A percentile compares a stretch with the other conserved stretches of the same genome.
Conservation (phyloP, 2,113 vertebrate species). For the Clarias batrachus region DNA sequence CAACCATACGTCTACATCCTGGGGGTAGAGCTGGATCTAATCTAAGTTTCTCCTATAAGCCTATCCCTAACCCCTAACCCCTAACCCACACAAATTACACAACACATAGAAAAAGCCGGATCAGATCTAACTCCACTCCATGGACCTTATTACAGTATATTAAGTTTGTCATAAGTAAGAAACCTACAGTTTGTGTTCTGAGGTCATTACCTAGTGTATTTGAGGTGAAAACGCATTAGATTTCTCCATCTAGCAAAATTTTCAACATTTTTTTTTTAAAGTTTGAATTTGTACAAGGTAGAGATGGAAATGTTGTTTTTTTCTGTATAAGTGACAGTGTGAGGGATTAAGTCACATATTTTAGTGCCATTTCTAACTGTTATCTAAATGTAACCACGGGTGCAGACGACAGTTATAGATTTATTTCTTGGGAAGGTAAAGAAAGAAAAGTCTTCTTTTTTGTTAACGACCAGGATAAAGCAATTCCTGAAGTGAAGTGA, state of each 20-base stretch:
- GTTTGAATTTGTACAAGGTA: no score
- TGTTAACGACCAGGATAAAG: not conserved
- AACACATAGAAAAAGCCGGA: not conserved
- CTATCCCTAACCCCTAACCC: not conserved
- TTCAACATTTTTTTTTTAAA: no score
- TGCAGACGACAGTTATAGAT: not conserved
- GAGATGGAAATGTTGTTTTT: not conserved
- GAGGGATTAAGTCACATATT: not conserved
- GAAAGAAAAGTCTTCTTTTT: not conserved
- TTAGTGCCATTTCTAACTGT: not conserved
- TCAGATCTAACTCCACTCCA: not conserved
- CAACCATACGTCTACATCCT: not conserved
- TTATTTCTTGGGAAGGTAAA: no score
- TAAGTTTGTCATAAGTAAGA: not conserved
- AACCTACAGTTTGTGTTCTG: not conserved
- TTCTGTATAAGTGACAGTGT: not conserved
- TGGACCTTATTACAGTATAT: not conserved
- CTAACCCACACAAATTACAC: not conserved
- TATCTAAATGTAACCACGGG: not conserved
- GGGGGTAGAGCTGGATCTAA: not conserved
- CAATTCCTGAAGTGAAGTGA: not conserved
- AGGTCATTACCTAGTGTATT: not conserved
- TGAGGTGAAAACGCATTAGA: no score
- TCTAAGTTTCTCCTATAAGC: not conserved
- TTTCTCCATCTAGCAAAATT: no score